phyloP scores from a whole-genome alignment of 1,140 invertebrate species.

The fruit fly (Drosophila melanogaster) region Release_6_plus_ISO1_MT NC_004354.4:3065501-3066000 shows the following conservation, averaged over 20 bases:
- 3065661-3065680: slow-evolving; percentile 75
- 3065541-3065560: no score
- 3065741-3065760: slow-evolving; percentile 54
- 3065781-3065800: not conserved
- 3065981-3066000: not conserved
- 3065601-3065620: no score
- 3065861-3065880: slow-evolving; percentile 84
- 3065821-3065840: slow-evolving; percentile 83
- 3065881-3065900: slow-evolving; percentile 84
- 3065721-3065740: slow-evolving; percentile 66
- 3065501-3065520: no score
- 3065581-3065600: no score
- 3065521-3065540: not conserved
- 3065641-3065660: slow-evolving; percentile 51
- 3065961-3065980: slow-evolving; percentile 57
- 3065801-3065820: slow-evolving; percentile 79
- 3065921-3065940: slow-evolving; percentile 57
- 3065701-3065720: slow-evolving; percentile 66
- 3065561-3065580: not conserved
- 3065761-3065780: not conserved
- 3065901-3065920: slow-evolving; percentile 77
- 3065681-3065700: slow-evolving; percentile 20
- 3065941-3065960: slow-evolving; percentile 40
- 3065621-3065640: not conserved
- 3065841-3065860: slow-evolving; percentile 84